Percentiles rank a stretch among this genome's conserved stretches.
Evolutionary conservation across 1,140 invertebrate genomes (phyloP).

Genomic region (Hydropsyche tenuis): DNA sequence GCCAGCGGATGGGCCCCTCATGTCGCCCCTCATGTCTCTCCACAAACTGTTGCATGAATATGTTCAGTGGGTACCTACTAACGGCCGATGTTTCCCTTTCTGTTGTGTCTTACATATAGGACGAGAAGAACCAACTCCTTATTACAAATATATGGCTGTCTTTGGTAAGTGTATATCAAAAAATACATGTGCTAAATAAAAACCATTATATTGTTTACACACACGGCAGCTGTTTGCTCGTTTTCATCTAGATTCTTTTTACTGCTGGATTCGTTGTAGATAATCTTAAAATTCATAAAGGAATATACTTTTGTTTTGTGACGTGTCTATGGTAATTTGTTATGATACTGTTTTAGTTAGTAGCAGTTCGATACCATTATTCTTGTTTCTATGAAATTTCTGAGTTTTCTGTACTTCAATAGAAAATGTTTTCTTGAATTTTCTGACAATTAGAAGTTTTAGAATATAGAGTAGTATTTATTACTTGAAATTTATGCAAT

Average conservation of each 20-base stretch:
- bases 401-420: too few relatives aligned
- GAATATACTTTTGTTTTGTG: not conserved
- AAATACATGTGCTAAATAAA: conserved; percentile 52
- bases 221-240: conserved; percentile 57
- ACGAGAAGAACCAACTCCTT: conserved; percentile 86
- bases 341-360: not conserved
- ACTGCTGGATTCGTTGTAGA: too few relatives aligned
- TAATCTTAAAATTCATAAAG: not conserved
- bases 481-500: too few relatives aligned
- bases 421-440: too few relatives aligned
- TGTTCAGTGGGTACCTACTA: conserved; percentile 64
- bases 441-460: too few relatives aligned
- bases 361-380: too few relatives aligned
- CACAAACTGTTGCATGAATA: conserved; percentile 50
- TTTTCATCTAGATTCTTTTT: not conserved
- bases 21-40: conserved; percentile 47
- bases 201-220: conserved; percentile 54
- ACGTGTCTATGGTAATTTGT: conserved; percentile 1
- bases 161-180: conserved; percentile 79
- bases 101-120: conserved; percentile 72
- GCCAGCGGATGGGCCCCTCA: conserved; percentile 52
- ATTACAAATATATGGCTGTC: conserved; percentile 86
- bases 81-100: conserved; percentile 70
- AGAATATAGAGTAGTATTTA: too few relatives aligned
- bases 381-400: too few relatives aligned